Base-by-base conservation (phyloP, 37 sponge, comb jelly and placozoan genomes). In the Diacarnus erythraeanus region DNA sequence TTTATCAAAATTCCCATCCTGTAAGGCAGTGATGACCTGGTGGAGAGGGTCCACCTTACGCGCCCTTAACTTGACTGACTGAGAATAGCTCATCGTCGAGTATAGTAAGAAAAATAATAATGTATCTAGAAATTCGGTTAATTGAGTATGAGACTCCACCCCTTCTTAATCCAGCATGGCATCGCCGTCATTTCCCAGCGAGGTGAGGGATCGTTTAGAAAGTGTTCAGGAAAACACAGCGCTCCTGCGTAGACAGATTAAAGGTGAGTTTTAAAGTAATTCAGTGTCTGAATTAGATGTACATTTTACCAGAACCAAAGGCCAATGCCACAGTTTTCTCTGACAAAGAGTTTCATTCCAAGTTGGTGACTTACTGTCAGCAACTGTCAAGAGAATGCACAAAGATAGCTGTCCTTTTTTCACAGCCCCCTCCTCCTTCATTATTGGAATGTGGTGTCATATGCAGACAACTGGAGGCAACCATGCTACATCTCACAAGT, bases 391-490 rank as follows among this genome's bases (percentile, higher is more conserved):
- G 72, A 20, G 37, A 37, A 15, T 72, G 76, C 66, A 84, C 85
- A 20, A 90, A 84, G 61, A 31, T 90, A 47, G 77, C 85, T 6
- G 74, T 90, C 17, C 64, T 84, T 54, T 90, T 90, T 57, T 84
- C 85, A 51, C 64, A 59, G 18, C 78, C 75, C 23, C 79, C 89
- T 2, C 33, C 56, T 1, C 87, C 77, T 43, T 68, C 81, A 25
- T 27, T 40, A 21, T 36, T 21, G n/a, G 86, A 86, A 38, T 86
- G 86, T 66, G 75, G 80, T 17, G 40, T 39, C 10, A 25, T 86
- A 29, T 74, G 74, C 34, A 44, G 40, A 35, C 44, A n/a, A n/a
- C 43, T 86, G 17, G 86, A 86, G 69, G 54, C 73, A 64, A 21
- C 75, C 27, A 34, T 47, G 1, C 57, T 79, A 2, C 57, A 65